phyloP scores from a whole-genome alignment of 1,140 invertebrate species.

The Acromyrmex charruanus region DNA sequence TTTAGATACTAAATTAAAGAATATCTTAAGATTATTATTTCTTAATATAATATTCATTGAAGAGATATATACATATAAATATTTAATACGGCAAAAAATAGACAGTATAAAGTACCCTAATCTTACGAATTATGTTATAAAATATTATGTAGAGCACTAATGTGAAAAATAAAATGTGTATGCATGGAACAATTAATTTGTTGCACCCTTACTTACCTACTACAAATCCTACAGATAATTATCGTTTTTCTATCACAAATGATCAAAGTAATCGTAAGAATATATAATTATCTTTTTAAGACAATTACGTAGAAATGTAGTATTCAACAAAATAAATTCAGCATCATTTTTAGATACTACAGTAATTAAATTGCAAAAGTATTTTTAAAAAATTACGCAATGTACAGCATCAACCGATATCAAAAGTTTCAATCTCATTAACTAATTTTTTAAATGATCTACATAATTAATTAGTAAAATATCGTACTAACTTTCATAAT shows the following conservation, averaged over 20 bases:
- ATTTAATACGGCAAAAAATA: neutral
- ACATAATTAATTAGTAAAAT: neutral
- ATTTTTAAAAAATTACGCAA: neutral
- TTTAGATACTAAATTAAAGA: neutral
- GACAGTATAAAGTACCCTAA: neutral
- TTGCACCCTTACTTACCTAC: neutral
- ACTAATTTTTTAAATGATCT: neutral
- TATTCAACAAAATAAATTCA: neutral
- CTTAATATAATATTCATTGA: neutral
- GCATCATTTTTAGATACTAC: neutral
- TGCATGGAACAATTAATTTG: neutral
- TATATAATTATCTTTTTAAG: neutral
- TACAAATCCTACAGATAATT: constrained; percentile 3
- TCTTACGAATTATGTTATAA: neutral
- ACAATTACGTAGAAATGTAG: neutral
- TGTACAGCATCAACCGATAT: neutral
- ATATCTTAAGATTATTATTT: neutral
- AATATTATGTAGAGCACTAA: neutral
- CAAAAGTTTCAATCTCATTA: neutral
- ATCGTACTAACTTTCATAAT: neutral
- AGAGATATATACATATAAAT: constrained; percentile 4
- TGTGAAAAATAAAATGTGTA: constrained; percentile 35
- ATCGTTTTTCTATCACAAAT: constrained; percentile 1
- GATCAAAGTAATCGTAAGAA: neutral
- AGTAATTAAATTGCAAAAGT: constrained; percentile 8